Evolutionary conservation across 2,888 invertebrate genomes (phyloP).

Genomic region (Caenorhabditis angaria): DNA sequence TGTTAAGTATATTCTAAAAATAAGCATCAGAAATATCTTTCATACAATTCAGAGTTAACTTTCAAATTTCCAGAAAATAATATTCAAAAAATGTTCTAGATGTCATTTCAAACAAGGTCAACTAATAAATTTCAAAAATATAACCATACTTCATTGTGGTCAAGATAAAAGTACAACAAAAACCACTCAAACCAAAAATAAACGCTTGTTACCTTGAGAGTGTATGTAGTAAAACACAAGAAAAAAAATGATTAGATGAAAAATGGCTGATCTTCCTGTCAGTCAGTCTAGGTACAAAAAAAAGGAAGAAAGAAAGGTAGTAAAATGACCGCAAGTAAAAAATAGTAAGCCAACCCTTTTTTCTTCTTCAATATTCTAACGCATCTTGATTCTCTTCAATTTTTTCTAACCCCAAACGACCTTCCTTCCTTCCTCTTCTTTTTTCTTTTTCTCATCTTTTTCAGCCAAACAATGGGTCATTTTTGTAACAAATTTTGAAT

Average conservation of each 20-base stretch:
- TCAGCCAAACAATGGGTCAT: conserved; percentile 1
- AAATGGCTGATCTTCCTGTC: conserved; percentile 1
- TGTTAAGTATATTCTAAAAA: no score
- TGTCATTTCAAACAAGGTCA: no score
- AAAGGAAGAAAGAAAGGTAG: neutral
- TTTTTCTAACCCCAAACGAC: neutral
- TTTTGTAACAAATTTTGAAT: neutral
- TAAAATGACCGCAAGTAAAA: neutral
- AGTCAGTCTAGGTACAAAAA: neutral
- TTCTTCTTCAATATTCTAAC: no score
- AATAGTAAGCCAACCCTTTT: no score
- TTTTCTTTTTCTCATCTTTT: neutral
- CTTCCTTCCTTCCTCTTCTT: neutral
- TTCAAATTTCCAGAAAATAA: no score
- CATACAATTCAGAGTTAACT: no score
- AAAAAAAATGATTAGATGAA: conserved; percentile 1
- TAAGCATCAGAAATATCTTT: no score
- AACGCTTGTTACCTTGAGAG: neutral
- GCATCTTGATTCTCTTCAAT: no score
- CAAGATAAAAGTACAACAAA: neutral
- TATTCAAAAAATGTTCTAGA: no score
- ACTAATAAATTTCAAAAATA: no score
- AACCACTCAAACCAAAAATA: neutral
- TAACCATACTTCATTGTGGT: no score
- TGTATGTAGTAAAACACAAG: neutral